Conservation (phyloP, 2,113 vertebrate species). For the Toxotes jaculatrix region DNA sequence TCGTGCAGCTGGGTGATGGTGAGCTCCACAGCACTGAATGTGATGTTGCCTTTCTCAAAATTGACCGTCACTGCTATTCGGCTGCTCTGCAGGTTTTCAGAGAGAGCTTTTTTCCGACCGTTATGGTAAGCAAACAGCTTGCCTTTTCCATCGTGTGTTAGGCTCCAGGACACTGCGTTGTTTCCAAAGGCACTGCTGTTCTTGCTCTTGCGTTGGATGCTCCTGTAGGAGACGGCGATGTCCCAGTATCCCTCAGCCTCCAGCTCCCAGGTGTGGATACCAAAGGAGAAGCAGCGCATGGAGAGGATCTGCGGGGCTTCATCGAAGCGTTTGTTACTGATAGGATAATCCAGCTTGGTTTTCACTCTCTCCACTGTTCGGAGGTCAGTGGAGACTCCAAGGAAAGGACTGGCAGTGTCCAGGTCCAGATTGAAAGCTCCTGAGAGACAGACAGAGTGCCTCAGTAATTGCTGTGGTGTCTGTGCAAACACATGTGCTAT, state of each 20-base stretch:
- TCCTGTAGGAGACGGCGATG: slow-evolving; percentile 62
- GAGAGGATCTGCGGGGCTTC: slow-evolving; percentile 66
- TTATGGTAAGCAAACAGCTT: slow-evolving; percentile 56
- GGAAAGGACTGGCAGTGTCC: slow-evolving; percentile 55
- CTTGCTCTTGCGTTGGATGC: slow-evolving; percentile 50
- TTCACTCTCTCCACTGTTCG: slow-evolving; percentile 53
- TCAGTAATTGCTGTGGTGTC: too few species aligned
- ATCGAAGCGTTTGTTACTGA: slow-evolving; percentile 40
- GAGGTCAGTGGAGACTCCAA: slow-evolving; percentile 62
- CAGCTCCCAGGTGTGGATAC: slow-evolving; percentile 64
- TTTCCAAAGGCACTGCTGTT: slow-evolving; percentile 51
- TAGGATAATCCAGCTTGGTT: slow-evolving; percentile 4
- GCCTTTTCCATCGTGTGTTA: slow-evolving; percentile 43
- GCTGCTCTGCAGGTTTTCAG: slow-evolving; percentile 24
- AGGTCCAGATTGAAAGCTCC: slow-evolving; percentile 43
- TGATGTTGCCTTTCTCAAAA: slow-evolving; percentile 58
- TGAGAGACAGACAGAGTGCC: slow-evolving; percentile 19
- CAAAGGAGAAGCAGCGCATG: slow-evolving; percentile 55
- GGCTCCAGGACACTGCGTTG: slow-evolving; percentile 68
- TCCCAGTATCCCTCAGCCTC: slow-evolving; percentile 69
- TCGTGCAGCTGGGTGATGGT: not conserved
- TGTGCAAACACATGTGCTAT: too few species aligned
- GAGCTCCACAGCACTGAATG: slow-evolving; percentile 40
- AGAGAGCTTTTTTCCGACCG: not conserved
- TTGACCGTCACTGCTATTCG: slow-evolving; percentile 57